Evolutionary conservation across 2,797 vertebrate genomes (phyloP), one percentile per base, ranked within the genome.

Genomic region (Poeciliopsis presidionis): DNA sequence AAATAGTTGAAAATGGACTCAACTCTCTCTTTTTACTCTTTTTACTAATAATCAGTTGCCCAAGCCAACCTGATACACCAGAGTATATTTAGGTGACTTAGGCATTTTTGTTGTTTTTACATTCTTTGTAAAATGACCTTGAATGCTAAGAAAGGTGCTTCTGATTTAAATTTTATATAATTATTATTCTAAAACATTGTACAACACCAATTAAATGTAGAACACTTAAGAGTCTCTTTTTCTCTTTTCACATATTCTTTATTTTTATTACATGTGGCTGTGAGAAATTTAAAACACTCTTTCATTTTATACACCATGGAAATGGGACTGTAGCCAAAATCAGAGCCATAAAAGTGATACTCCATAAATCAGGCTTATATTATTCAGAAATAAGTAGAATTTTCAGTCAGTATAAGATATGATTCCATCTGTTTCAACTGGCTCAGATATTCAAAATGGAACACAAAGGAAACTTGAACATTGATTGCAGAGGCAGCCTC

Each of bases 341-440:
- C 53, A 61, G 14, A 76, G 28, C 20, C 13, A 49, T 73, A 9
- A 74, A 41, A 30, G 74, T 45, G 16, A 79, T 36, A 11, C 0
- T 0, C 33, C 45, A 74, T 79, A 80, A 86, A 76, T 84, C 72
- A 75, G 79, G 71, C 7, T 47, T 1, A 76, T 47, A 6, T 53
- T 77, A 46, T 69, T 74, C 59, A 72, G 1, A 80, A 80, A 75
- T n/a, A 82, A 39, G 0, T 7, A 59, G 75, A 80, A 20, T 65
- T 49, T 81, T 41, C 43, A 59, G 28, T 77, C 59, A 81, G 51
- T 47, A 82, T 59, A 82, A 87, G 55, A 39, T 33, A 73, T 11
- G 39, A 82, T 70, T 65, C 80, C 77, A 87, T 77, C 86, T 89
- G 80, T 72, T 83, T 79, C 25, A 75, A 72, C 80, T 83, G 81